These are phyloP conservation scores for Luscinia luscinia DNA, from an alignment of 2,797 vertebrate species.

Conservation along the genomic window DNA sequence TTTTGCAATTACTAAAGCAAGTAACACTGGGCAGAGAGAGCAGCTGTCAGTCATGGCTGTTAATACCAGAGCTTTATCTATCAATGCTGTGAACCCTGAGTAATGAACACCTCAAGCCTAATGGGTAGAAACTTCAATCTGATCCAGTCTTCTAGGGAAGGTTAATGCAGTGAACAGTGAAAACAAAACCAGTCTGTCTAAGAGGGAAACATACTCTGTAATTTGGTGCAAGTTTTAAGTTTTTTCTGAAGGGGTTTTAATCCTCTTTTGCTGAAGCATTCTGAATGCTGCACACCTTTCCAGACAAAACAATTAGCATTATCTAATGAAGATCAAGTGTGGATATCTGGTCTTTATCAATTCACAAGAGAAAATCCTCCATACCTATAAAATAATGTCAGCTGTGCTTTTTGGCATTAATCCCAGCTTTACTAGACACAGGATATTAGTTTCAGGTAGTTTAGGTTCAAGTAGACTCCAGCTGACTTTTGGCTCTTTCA, in stretches of 20 bases:
- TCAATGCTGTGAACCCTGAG: constrained; percentile 1
- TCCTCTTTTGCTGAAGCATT: not conserved
- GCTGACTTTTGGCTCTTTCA: not conserved
- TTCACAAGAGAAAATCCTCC: not conserved
- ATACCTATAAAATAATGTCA: not conserved
- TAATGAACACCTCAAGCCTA: constrained; percentile 37
- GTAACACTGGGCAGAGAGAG: not conserved
- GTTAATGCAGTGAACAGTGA: not conserved
- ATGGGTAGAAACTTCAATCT: constrained; percentile 13
- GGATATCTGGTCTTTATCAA: not conserved
- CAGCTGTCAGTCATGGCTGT: constrained; percentile 16
- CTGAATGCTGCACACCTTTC: not conserved
- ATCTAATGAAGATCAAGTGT: not conserved
- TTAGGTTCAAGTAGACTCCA: not conserved
- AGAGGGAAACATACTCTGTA: not conserved
- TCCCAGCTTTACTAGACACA: not conserved
- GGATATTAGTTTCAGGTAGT: not conserved
- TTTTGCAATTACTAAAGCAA: not conserved
- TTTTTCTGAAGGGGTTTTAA: not conserved
- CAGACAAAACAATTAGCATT: not conserved
- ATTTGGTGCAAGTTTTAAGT: not conserved
- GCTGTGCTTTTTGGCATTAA: not conserved
- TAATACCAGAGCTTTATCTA: constrained; percentile 37
- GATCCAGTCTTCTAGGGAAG: not conserved
- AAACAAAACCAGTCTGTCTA: not conserved